Evolutionary conservation across 2,888 invertebrate species (phyloP).

Genomic region (Cyrtodaria siliqua): DNA sequence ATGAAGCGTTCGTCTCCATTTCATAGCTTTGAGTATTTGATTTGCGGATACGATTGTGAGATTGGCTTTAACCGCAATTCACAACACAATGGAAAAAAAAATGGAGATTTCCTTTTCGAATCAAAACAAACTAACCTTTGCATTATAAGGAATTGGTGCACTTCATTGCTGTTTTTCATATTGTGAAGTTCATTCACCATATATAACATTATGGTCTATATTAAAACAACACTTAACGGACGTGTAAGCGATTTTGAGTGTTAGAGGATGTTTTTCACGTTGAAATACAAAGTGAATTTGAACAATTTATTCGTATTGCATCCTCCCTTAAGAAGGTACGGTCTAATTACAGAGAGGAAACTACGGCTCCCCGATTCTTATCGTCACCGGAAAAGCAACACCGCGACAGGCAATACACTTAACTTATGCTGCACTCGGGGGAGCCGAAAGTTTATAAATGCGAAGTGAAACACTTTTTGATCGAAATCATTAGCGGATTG

Average conservation of each 20-base stretch:
- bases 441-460: conserved; percentile 1
- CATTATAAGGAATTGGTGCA: no score
- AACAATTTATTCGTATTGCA: conserved; percentile 40
- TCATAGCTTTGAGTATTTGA: no score
- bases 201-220: background rate
- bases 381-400: conserved; percentile 34
- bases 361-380: conserved; percentile 50
- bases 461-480: background rate
- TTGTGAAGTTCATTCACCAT: no score
- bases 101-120: no score
- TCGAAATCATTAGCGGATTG: no score
- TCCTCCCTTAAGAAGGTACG: conserved; percentile 24
- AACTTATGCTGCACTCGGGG: conserved; percentile 13
- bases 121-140: no score
- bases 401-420: conserved; percentile 40
- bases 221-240: background rate
- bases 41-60: no score
- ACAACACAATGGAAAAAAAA: no score
- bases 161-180: no score
- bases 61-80: no score
- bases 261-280: conserved; percentile 62
- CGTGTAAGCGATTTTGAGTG: conserved; percentile 21
- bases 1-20: no score
- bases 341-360: conserved; percentile 51
- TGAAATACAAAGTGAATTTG: conserved; percentile 34